A percentile compares a stretch with the other conserved stretches of the same genome.
These are phyloP conservation scores for Corythaixoides concolor DNA, from an alignment of 2,113 vertebrate genomes.

Conservation along the genomic window DNA sequence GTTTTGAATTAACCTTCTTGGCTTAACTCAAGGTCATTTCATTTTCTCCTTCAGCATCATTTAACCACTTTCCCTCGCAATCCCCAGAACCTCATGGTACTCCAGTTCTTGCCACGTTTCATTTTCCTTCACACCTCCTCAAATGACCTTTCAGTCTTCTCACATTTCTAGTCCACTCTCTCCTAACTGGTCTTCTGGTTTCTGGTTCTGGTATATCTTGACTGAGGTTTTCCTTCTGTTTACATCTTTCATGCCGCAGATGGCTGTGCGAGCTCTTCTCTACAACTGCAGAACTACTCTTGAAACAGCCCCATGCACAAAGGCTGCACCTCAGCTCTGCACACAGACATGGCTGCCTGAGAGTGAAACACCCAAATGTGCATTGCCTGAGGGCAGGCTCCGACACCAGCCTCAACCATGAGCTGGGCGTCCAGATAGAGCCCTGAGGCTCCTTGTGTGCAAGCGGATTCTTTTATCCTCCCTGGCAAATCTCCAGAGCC, in stretches of 20 bases:
- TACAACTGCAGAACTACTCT: not conserved
- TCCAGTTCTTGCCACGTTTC: not conserved
- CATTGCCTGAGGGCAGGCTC: not conserved
- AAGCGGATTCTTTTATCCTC: not conserved
- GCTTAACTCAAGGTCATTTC: not conserved
- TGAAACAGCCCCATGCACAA: not conserved
- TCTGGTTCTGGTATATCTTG: not conserved
- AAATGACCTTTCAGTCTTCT: not conserved
- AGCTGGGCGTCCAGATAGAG: not conserved
- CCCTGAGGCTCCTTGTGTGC: not conserved
- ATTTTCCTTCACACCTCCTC: not conserved
- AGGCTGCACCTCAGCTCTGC: not conserved
- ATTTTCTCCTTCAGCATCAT: not conserved
- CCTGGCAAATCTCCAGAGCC: not conserved
- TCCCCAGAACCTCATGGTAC: not conserved
- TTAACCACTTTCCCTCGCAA: not conserved
- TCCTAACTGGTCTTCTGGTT: not conserved
- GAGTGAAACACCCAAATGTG: not conserved
- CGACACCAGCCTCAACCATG: not conserved
- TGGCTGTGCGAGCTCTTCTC: not conserved
- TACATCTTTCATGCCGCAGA: not conserved
- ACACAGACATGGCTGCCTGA: not conserved
- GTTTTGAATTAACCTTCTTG: not conserved
- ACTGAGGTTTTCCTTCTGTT: not conserved
- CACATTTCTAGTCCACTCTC: not conserved